phyloP scores from a whole-genome alignment of 2,888 invertebrate species.

The Cheilosia scutellata region DNA sequence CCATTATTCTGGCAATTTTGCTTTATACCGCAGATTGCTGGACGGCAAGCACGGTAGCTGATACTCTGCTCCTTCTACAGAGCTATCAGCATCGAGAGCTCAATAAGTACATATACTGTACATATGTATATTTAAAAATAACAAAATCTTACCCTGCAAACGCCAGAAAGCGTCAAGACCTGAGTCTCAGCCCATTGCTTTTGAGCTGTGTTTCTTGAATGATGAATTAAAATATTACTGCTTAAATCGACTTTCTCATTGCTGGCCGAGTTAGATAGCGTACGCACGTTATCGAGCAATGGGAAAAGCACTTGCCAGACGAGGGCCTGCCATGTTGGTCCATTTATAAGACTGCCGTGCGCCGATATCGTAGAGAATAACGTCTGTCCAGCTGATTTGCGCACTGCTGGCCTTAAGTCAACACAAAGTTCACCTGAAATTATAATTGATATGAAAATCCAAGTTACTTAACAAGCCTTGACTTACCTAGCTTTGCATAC shows the following conservation, averaged over 20 bases:
- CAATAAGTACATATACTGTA: no score
- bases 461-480: neutral
- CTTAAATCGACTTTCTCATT: conserved; percentile 92
- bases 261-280: conserved; percentile 87
- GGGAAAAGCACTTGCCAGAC: conserved; percentile 98
- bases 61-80: no score
- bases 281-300: conserved; percentile 94
- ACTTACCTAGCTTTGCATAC: conserved; percentile 89
- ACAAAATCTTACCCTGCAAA: conserved; percentile 88
- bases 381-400: conserved; percentile 98
- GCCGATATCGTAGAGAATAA: conserved; percentile 98
- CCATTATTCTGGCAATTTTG: no score
- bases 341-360: conserved; percentile 94
- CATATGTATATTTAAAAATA: no score
- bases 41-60: no score
- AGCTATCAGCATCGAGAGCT: no score
- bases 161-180: conserved; percentile 95
- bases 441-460: conserved; percentile 4
- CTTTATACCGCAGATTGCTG: no score
- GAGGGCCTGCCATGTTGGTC: conserved; percentile 96
- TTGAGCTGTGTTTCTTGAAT: conserved; percentile 98
- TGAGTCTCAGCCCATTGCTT: conserved; percentile 99
- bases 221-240: conserved; percentile 98
- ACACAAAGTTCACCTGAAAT: conserved; percentile 93
- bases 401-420: conserved; percentile 96